phyloP scores from a whole-genome alignment of 2,113 vertebrate species.

The Cavia aperea region DNA sequence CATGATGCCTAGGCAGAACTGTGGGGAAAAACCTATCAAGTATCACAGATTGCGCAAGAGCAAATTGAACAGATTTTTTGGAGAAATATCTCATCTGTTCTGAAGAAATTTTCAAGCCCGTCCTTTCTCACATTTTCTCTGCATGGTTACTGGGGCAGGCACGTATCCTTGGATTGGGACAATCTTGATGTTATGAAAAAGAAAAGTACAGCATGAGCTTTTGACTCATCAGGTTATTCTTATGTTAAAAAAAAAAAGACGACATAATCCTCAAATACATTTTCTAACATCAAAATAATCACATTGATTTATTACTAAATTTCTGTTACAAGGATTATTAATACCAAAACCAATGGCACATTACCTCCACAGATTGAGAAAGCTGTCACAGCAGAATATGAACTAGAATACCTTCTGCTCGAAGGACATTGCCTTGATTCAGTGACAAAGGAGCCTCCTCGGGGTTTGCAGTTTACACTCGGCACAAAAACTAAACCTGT shows the following conservation, averaged over 20 bases:
- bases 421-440: conserved; percentile 96
- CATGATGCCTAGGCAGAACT: no score
- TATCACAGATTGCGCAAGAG: neutral
- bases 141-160: neutral
- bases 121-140: neutral
- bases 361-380: conserved; percentile 79
- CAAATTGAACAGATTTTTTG: neutral
- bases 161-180: no score
- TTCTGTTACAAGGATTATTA: neutral
- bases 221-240: neutral
- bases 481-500: conserved; percentile 85
- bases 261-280: neutral
- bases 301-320: neutral
- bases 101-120: neutral
- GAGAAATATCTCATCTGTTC: neutral
- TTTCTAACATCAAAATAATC: neutral
- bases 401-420: conserved; percentile 91
- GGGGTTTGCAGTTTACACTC: conserved; percentile 92
- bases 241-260: neutral
- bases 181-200: neutral
- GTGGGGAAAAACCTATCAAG: no score
- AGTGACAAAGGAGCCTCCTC: conserved; percentile 85
- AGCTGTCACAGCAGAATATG: conserved; percentile 86
- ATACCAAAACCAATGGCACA: neutral
- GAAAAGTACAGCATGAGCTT: neutral